phyloP scores from a whole-genome alignment of 2,797 vertebrate species.

The Danio choprae region DNA sequence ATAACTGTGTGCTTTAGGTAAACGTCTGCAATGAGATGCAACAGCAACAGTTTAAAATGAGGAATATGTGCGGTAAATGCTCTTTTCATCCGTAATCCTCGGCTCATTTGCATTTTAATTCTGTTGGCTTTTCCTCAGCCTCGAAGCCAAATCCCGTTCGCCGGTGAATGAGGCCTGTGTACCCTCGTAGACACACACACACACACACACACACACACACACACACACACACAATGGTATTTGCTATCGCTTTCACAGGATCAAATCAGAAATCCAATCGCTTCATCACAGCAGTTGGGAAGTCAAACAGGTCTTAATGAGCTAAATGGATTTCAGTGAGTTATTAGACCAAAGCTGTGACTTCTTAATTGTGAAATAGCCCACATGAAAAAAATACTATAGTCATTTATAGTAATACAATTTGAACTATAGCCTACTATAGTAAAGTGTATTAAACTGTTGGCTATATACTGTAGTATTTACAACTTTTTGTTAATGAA shows the following conservation, averaged over 20 bases:
- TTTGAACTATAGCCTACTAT: too few species aligned
- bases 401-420: too few species aligned
- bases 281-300: not conserved
- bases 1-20: not conserved
- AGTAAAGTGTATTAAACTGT: too few species aligned
- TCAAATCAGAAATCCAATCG: not conserved
- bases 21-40: conserved; percentile 65
- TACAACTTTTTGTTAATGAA: too few species aligned
- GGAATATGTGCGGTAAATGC: conserved; percentile 67
- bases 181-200: conserved; percentile 45
- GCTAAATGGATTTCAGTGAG: not conserved
- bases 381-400: too few species aligned
- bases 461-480: too few species aligned
- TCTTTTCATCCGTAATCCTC: conserved; percentile 78
- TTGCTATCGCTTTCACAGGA: not conserved
- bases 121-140: conserved; percentile 72
- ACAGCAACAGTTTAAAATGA: conserved; percentile 65
- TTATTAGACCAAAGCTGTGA: not conserved
- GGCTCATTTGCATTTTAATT: conserved; percentile 84
- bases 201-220: too few species aligned
- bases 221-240: conserved; percentile 8
- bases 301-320: conserved; percentile 4
- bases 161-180: conserved; percentile 72
- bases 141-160: conserved; percentile 69
- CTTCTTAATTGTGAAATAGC: not conserved